Conservation (phyloP, 2,888 invertebrate genomes). For the Coenonympha glycerion region DNA sequence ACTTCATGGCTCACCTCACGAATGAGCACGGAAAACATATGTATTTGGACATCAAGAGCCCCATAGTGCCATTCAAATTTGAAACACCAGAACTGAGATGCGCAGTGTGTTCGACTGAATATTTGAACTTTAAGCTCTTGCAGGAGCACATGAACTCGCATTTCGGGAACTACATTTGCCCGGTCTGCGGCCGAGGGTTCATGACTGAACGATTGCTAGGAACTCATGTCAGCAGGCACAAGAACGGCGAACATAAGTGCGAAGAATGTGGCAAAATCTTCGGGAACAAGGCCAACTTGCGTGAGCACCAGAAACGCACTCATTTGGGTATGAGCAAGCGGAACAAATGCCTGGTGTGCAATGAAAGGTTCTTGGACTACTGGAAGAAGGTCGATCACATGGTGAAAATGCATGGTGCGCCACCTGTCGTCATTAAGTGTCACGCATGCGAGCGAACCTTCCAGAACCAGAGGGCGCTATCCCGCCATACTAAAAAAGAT, state of each 20-base stretch:
- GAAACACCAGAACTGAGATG: slow-evolving; percentile 44
- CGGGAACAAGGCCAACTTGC: slow-evolving; percentile 28
- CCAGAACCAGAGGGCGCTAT: slow-evolving; percentile 39
- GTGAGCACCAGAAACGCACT: slow-evolving; percentile 32
- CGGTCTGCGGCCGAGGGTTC: slow-evolving; percentile 42
- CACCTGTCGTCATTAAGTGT: slow-evolving; percentile 42
- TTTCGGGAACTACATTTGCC: slow-evolving; percentile 48
- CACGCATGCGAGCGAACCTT: slow-evolving; percentile 50
- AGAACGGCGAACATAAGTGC: slow-evolving; percentile 45
- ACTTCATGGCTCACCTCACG: slow-evolving; percentile 40
- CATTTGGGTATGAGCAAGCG: slow-evolving; percentile 35
- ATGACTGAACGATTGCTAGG: slow-evolving; percentile 38
- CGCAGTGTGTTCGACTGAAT: slow-evolving; percentile 41
- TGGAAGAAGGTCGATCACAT: slow-evolving; percentile 51
- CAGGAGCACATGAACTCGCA: slow-evolving; percentile 58
- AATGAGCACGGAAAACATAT: slow-evolving; percentile 35
- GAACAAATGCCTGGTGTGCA: slow-evolving; percentile 44
- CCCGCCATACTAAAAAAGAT: slow-evolving; percentile 48
- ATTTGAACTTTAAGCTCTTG: slow-evolving; percentile 45
- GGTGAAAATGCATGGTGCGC: slow-evolving; percentile 44
- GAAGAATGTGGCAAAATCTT: slow-evolving; percentile 46
- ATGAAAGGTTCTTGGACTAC: slow-evolving; percentile 45
- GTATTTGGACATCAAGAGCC: slow-evolving; percentile 41
- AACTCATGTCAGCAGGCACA: slow-evolving; percentile 42
- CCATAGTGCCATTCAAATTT: slow-evolving; percentile 55